Percentiles rank a stretch among this genome's conserved stretches.
Evolutionary conservation across 2,797 vertebrate genomes (phyloP).

Genomic region (Limosa lapponica): DNA sequence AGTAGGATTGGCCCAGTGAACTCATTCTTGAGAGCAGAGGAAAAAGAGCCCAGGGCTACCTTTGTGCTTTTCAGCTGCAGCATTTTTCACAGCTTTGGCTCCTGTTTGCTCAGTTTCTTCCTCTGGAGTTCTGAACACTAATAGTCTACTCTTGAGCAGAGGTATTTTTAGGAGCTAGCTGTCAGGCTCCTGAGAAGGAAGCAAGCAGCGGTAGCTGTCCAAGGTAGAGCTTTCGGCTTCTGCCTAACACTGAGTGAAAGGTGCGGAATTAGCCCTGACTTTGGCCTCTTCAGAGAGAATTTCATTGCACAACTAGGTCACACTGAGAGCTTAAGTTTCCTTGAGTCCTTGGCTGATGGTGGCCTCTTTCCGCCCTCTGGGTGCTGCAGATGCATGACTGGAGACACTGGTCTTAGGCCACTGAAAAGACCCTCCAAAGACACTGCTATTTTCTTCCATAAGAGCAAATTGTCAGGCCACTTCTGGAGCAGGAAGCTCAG

Average conservation of each 20-base stretch:
- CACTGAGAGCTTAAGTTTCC: neutral
- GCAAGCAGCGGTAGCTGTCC: neutral
- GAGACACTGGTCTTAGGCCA: neutral
- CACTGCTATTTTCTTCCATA: neutral
- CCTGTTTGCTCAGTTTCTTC: neutral
- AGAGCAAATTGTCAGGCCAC: neutral
- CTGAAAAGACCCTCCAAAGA: neutral
- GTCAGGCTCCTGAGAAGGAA: neutral
- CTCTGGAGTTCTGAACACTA: neutral
- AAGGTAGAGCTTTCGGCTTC: neutral
- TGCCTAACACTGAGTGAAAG: neutral
- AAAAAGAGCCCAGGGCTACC: neutral
- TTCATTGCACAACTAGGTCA: constrained; percentile 19
- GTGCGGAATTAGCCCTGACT: neutral
- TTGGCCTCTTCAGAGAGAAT: neutral
- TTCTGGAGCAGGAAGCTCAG: neutral
- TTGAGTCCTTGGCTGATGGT: neutral
- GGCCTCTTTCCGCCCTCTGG: neutral
- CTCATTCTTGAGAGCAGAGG: neutral
- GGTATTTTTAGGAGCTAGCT: constrained; percentile 11
- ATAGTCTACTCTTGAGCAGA: neutral
- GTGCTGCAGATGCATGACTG: neutral
- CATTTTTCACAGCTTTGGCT: neutral
- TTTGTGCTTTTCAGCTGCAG: neutral
- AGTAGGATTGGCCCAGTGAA: neutral